A percentile compares a stretch with the other conserved stretches of the same genome.
Evolutionary conservation across 2,888 invertebrate genomes (phyloP).

Genomic region (Aspidapion aeneum): DNA sequence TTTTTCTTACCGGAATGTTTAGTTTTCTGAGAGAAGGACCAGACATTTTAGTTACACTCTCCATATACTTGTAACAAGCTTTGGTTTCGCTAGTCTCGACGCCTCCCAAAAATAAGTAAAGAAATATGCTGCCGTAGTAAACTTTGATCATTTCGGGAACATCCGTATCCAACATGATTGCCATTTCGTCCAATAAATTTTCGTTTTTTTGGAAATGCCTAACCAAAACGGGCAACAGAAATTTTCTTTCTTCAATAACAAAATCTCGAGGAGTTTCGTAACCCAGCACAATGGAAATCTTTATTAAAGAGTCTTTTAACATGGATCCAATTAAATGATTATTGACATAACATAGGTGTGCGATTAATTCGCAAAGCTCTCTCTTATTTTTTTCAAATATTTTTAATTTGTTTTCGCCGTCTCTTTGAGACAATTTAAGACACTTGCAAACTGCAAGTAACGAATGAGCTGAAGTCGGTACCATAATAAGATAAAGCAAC

Average conservation of each 20-base stretch:
- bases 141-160: constrained; percentile 59
- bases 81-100: constrained; percentile 52
- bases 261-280: constrained; percentile 60
- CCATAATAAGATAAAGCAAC: constrained; percentile 59
- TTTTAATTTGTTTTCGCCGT: constrained; percentile 53
- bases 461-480: constrained; percentile 56
- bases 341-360: constrained; percentile 58
- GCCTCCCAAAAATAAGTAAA: constrained; percentile 65
- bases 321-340: constrained; percentile 54
- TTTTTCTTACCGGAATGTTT: constrained; percentile 58
- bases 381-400: constrained; percentile 59
- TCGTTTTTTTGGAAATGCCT: constrained; percentile 55
- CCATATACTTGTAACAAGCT: constrained; percentile 61
- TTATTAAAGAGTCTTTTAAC: constrained; percentile 56
- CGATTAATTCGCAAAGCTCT: constrained; percentile 55
- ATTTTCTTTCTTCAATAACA: constrained; percentile 63
- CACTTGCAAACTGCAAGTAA: constrained; percentile 57
- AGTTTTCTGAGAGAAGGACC: constrained; percentile 59
- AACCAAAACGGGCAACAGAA: constrained; percentile 62
- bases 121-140: constrained; percentile 68
- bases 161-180: constrained; percentile 55
- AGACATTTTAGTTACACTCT: constrained; percentile 55
- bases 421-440: constrained; percentile 55
- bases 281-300: constrained; percentile 62
- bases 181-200: constrained; percentile 62